Evolutionary conservation across 2,113 vertebrate species (phyloP), one percentile per base, ranked within the genome.

Genomic region (Vimba vimba): DNA sequence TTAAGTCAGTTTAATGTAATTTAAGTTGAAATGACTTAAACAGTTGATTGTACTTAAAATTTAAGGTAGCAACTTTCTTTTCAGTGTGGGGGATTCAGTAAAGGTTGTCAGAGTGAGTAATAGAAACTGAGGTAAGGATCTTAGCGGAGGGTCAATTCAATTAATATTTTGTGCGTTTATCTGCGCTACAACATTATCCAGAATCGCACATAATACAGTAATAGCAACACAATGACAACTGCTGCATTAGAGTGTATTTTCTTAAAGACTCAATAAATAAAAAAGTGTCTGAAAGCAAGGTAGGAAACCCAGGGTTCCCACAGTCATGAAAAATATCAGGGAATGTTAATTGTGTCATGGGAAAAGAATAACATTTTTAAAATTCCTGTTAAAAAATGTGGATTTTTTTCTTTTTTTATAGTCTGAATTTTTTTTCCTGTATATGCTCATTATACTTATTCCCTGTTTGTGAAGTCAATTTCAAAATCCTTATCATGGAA

Each of bases 131-230:
- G 71, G 39, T 10, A 43, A 39, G 71, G 71, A 13, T 11, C 39
- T 75, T 75, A 47, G n/a, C 71, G 13, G 43, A 13, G 12, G 13
- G 71, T 75, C 39, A 75, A 21, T 15, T 75, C 6, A 57, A 2
- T 71, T 43, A 2, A 43, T 21, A 43, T 71, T 43, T 43, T 43
- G 68, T 71, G 68, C 4, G 4, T 74, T 74, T 74, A 15, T 74
- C 43, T 74, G 39, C 6, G 92, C 91, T 92, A 94, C 93, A 92
- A 94, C 92, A 94, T 87, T 8, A 92, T 91, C 91, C 91, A 85
- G 79, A 93, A 88, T 91, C 1, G 2, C 23, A 75, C n/a, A 17
- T 27, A 47, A 75, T 75, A 47, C 39, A 47, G 71, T 84, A 88
- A 69, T 55, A 62, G 21, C 39, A 83, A 88, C 59, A 62, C 85